These are phyloP conservation scores for Tapera naevia DNA, from an alignment of 2,797 vertebrate genomes.

Conservation along the genomic window DNA sequence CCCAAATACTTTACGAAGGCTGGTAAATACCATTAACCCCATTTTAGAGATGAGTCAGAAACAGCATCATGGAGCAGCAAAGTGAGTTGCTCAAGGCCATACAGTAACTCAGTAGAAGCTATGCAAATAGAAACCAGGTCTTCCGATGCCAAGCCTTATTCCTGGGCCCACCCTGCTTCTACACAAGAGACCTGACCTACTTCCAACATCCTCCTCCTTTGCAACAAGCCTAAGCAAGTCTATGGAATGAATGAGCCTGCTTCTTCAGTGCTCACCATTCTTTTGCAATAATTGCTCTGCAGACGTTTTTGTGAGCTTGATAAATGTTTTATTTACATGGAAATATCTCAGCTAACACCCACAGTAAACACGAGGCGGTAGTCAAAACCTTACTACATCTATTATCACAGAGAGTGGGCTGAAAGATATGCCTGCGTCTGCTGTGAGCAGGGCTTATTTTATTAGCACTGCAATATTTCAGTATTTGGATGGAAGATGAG, in stretches of 20 bases:
- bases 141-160: slow-evolving; percentile 30
- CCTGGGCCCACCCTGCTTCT: slow-evolving; percentile 21
- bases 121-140: slow-evolving; percentile 32
- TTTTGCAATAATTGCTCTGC: slow-evolving; percentile 50
- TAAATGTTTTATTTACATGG: slow-evolving; percentile 64
- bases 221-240: slow-evolving; percentile 25
- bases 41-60: slow-evolving; percentile 55
- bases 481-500: neutral
- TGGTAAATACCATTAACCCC: slow-evolving; percentile 46
- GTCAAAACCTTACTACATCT: slow-evolving; percentile 62
- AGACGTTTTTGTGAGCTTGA: slow-evolving; percentile 44
- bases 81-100: slow-evolving; percentile 35
- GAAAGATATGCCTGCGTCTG: neutral
- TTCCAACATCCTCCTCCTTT: slow-evolving; percentile 21
- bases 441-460: neutral
- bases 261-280: slow-evolving; percentile 5
- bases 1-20: slow-evolving; percentile 5
- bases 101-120: neutral
- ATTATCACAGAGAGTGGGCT: slow-evolving; percentile 56
- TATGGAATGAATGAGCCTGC: neutral
- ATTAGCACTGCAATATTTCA: neutral
- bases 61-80: slow-evolving; percentile 12
- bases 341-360: slow-evolving; percentile 61
- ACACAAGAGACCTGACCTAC: slow-evolving; percentile 49
- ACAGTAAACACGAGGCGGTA: slow-evolving; percentile 58